Conservation (phyloP, 2,888 invertebrate genomes). For the Timema podura region DNA sequence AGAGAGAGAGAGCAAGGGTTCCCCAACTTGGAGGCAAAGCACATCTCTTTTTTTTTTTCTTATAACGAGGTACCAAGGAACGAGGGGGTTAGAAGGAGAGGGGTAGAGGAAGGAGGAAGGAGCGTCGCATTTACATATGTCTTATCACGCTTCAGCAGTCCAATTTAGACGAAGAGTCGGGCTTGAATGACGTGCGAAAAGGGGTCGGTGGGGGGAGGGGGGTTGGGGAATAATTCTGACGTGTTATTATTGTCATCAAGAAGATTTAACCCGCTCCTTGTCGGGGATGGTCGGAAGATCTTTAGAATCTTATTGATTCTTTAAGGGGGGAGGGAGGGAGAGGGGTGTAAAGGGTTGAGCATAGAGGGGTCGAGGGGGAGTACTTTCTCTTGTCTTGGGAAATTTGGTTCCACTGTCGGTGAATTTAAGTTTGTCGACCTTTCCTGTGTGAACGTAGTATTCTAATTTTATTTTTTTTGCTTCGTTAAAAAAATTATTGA, state of each 20-base stretch:
- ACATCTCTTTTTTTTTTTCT: background rate
- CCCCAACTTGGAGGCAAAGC: background rate
- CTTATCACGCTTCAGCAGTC: slow-evolving; percentile 16
- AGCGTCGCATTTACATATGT: slow-evolving; percentile 23
- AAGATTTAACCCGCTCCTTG: too few relatives aligned
- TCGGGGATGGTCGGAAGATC: too few relatives aligned
- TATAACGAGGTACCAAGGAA: background rate
- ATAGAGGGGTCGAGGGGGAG: too few relatives aligned
- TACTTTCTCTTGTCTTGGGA: too few relatives aligned
- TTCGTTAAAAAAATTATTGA: too few relatives aligned
- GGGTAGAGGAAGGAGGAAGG: slow-evolving; percentile 1
- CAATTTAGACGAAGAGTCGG: slow-evolving; percentile 3
- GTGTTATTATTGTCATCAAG: slow-evolving; percentile 1
- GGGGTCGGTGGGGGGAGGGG: background rate
- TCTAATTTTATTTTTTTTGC: too few relatives aligned
- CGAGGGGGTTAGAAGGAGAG: background rate
- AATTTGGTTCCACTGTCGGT: too few relatives aligned
- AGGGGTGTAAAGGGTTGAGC: too few relatives aligned
- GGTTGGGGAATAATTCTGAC: slow-evolving; percentile 12
- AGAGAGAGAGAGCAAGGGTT: slow-evolving; percentile 5
- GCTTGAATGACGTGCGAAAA: background rate
- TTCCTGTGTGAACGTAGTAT: too few relatives aligned
- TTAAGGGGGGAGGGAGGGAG: too few relatives aligned
- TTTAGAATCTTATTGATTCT: too few relatives aligned
- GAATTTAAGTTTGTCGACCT: too few relatives aligned